Evolutionary conservation across 2,888 invertebrate genomes (phyloP), one percentile per base, ranked within the genome.

Genomic region (Hirudinaria manillensis): DNA sequence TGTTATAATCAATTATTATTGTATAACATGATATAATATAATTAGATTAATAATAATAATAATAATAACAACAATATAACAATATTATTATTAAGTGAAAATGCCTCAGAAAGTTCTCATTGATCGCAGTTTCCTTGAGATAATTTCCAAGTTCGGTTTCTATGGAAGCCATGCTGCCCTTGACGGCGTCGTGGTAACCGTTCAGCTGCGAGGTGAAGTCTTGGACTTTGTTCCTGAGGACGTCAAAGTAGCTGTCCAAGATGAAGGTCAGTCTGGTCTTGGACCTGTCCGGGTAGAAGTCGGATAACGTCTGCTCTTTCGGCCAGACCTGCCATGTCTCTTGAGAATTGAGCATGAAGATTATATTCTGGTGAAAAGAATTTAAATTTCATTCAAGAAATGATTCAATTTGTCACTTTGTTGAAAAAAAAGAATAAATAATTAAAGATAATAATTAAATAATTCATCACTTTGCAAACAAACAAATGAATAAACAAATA

Each of bases 241-340:
- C 6, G n/a, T 16, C 29, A 36, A 68, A 68, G 36, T 34, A 68
- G 36, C 32, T 68, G 32, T 68, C 36, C 32, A 36, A 29, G 32
- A 68, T 32, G 29, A 68, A 29, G n/a, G 29, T 34, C 21, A 68
- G 68, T 68, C 68, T 68, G 32, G 13, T n/a, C 7, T 68, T 68
- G 32, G 68, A 68, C 13, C 36, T 32, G 21, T 34, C 36, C 19
- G 29, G 32, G 13, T 68, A 36, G 36, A 68, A 68, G 13, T 24
- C 29, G 7, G 36, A 29, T n/a, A 68, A 32, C 2, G 68, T 29
- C 32, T 68, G 32, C 36, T 68, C 32, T 13, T 29, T 68, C 10
- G 36, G 36, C 68, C 68, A 68, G n/a, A 68, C 68, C 32, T 68
- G 68, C 68, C 32, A 68, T 4, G 68, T 68, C 6, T 68, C 68